Evolutionary conservation across 2,888 invertebrate species (phyloP), one percentile per base, ranked within the genome.

Genomic region (Orthonychiurus folsomi): DNA sequence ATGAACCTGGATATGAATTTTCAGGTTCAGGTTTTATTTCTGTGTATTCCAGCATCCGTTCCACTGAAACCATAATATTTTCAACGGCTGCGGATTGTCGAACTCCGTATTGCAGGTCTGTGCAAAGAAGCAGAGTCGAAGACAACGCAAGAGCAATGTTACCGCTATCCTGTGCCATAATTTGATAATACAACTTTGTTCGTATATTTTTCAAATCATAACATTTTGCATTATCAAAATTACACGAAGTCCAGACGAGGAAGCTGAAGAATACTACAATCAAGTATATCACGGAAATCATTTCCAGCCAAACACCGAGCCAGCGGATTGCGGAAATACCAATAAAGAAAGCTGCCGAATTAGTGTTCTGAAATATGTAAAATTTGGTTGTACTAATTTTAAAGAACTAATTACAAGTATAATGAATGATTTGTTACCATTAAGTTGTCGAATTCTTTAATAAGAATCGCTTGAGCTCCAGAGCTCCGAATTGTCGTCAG

Each of bases 281-380:
- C n/a, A n/a, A n/a, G n/a, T n/a, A n/a, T n/a, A n/a, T n/a, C n/a
- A n/a, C 85, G 75, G 93, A 94, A 61, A 93, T 83, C 57, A 55
- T 61, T 56, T 69, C 69, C 15, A 69, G 70, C 89, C 89, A 89
- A 74, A 93, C 88, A 0, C 93, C 95, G 75, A 97, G 93, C 71
- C 95, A 94, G 66, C 95, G 85, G 18, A 90, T 89, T 2, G 90
- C 87, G 0, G 89, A 84, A 60, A 96, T 84, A 77, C 93, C 93
- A 74, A 92, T 80, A 75, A 86, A 94, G 88, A 91, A 96, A 3
- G 95, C 88, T 1, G 94, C 88, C 60, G 93, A 90, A 75, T 96
- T 93, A 2, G 63, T 47, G 27, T 71, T 66, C 64, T 70, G 25
- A 18, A 52, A 63, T 56, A n/a, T 52, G 52, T 52, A 9, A n/a